Percentiles rank a stretch among this genome's conserved stretches.
Conservation (phyloP, 2,888 invertebrate genomes). For the Steromphala cineraria region DNA sequence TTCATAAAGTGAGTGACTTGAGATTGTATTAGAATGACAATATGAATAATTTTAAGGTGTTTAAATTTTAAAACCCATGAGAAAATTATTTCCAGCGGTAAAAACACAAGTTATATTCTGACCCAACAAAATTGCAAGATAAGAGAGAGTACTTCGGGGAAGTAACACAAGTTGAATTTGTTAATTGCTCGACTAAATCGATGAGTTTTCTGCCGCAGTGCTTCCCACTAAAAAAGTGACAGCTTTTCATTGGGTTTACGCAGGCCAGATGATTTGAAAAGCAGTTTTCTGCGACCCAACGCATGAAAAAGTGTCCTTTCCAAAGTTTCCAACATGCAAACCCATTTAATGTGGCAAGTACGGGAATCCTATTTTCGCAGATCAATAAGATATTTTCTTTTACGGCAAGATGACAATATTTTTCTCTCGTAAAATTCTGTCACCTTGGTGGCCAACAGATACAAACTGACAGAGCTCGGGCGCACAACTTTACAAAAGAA, state of each 20-base stretch:
- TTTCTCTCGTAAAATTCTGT: neutral
- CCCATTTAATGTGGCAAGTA: neutral
- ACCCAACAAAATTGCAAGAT: no score
- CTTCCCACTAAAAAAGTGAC: neutral
- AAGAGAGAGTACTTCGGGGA: neutral
- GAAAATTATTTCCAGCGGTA: no score
- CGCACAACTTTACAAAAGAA: neutral
- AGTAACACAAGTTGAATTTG: neutral
- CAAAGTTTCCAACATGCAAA: neutral
- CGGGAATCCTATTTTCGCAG: neutral
- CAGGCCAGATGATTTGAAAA: neutral
- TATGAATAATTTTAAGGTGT: neutral
- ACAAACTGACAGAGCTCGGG: neutral
- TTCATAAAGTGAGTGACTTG: no score
- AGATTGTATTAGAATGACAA: neutral
- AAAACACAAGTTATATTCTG: no score
- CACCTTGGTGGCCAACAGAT: neutral
- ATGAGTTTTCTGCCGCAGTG: neutral
- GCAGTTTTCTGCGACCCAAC: neutral
- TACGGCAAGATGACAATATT: neutral
- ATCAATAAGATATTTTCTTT: neutral
- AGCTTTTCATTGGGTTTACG: slow-evolving; percentile 2
- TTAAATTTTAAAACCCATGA: no score
- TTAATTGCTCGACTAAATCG: slow-evolving; percentile 4
- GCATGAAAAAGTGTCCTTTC: neutral